Evolutionary conservation across 1,140 invertebrate species (phyloP).

Genomic region (Drosophila lacteicornis): DNA sequence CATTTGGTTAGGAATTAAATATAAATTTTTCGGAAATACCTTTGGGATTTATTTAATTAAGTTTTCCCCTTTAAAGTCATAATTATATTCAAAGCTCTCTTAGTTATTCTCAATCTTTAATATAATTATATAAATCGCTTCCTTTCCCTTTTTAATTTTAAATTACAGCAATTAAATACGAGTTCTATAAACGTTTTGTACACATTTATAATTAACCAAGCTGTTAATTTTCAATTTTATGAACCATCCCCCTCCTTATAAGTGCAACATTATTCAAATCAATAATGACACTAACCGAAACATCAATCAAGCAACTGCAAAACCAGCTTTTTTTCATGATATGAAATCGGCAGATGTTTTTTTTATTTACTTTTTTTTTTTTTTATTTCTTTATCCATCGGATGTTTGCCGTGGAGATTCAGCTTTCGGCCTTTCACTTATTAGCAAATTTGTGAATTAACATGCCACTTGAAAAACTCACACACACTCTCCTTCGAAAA

Average conservation of each 20-base stretch:
- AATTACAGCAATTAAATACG: conserved; percentile 8
- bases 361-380: conserved; percentile 4
- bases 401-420: conserved; percentile 18
- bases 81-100: background rate
- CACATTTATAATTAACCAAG: background rate
- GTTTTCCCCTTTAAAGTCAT: background rate
- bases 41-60: no score
- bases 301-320: conserved; percentile 47
- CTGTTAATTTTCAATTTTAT: conserved; percentile 11
- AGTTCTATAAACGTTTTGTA: conserved; percentile 5
- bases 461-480: conserved; percentile 53
- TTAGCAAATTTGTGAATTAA: conserved; percentile 77
- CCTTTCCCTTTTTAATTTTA: conserved; percentile 8
- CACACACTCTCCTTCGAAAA: background rate
- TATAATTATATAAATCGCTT: background rate
- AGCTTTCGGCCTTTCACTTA: conserved; percentile 71
- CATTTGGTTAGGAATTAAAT: background rate
- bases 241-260: background rate
- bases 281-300: conserved; percentile 39
- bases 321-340: conserved; percentile 39
- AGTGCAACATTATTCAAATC: conserved; percentile 40
- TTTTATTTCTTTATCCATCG: conserved; percentile 24
- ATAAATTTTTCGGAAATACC: background rate
- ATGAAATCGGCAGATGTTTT: conserved; percentile 33
- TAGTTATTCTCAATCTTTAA: conserved; percentile 6